phyloP scores from a whole-genome alignment of 1,140 invertebrate species.

The Nebria ingens region DNA sequence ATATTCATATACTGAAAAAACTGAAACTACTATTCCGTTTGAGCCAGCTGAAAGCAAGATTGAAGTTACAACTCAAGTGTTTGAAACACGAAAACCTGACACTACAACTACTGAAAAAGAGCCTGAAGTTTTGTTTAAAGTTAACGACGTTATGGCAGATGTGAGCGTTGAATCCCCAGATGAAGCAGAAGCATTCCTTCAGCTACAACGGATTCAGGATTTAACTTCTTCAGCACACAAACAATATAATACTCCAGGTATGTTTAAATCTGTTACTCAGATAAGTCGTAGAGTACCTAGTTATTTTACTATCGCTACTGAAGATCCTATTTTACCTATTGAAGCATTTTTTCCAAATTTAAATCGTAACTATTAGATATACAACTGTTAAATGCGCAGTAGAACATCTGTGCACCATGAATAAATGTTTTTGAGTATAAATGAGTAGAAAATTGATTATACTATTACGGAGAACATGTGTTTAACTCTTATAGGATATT shows the following conservation, averaged over 20 bases:
- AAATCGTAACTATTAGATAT: slow-evolving; percentile 32
- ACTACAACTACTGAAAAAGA: not conserved
- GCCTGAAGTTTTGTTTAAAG: not conserved
- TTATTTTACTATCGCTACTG: slow-evolving; percentile 49
- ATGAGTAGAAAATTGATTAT: not conserved
- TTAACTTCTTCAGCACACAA: slow-evolving; percentile 44
- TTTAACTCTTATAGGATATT: not conserved
- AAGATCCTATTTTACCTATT: slow-evolving; percentile 50
- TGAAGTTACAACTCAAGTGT: slow-evolving; percentile 3
- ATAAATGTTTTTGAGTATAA: not conserved
- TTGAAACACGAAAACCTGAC: slow-evolving; percentile 14
- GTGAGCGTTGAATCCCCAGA: slow-evolving; percentile 17
- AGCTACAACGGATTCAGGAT: slow-evolving; percentile 46
- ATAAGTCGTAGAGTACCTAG: slow-evolving; percentile 40
- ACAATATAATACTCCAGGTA: slow-evolving; percentile 44
- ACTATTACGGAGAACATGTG: no score
- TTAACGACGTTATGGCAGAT: slow-evolving; percentile 11
- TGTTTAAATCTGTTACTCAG: slow-evolving; percentile 40
- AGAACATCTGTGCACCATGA: not conserved
- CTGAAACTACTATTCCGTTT: not conserved
- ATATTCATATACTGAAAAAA: slow-evolving; percentile 1
- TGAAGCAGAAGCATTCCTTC: slow-evolving; percentile 25
- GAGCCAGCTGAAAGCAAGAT: slow-evolving; percentile 2
- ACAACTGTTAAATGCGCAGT: slow-evolving; percentile 14
- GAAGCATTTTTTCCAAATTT: slow-evolving; percentile 51